phyloP scores from a whole-genome alignment of 2,888 invertebrate species.

The Rhagium mordax region DNA sequence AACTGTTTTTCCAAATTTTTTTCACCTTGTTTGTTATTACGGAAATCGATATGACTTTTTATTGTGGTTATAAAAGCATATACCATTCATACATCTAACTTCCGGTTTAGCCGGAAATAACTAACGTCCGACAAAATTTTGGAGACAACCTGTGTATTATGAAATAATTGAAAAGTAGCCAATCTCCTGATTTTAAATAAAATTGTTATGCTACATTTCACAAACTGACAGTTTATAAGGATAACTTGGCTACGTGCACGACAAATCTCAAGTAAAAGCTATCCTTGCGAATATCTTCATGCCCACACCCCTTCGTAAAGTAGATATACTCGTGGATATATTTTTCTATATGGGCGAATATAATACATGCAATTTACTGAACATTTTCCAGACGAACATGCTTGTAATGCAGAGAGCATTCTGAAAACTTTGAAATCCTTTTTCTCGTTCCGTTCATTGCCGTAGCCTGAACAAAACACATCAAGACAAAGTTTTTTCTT shows the following conservation, averaged over 20 bases:
- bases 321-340: conserved; percentile 22
- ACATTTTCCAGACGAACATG: conserved; percentile 28
- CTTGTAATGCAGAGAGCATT: conserved; percentile 41
- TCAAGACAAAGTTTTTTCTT: conserved; percentile 4
- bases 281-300: neutral
- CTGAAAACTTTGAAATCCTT: conserved; percentile 39
- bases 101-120: no score
- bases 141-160: no score
- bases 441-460: conserved; percentile 1
- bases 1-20: no score
- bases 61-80: no score
- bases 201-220: no score
- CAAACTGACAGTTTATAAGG: neutral
- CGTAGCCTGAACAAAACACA: conserved; percentile 11
- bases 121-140: no score
- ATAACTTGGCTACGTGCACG: neutral
- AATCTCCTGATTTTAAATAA: no score
- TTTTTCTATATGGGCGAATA: conserved; percentile 29
- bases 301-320: neutral
- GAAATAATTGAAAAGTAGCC: no score
- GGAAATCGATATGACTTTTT: no score
- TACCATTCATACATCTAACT: no score
- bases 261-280: neutral
- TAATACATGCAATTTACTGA: conserved; percentile 36
- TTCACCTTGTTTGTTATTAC: no score